Base-by-base conservation (phyloP, 1,140 invertebrate genomes). In the Sminthurides bifidus region DNA sequence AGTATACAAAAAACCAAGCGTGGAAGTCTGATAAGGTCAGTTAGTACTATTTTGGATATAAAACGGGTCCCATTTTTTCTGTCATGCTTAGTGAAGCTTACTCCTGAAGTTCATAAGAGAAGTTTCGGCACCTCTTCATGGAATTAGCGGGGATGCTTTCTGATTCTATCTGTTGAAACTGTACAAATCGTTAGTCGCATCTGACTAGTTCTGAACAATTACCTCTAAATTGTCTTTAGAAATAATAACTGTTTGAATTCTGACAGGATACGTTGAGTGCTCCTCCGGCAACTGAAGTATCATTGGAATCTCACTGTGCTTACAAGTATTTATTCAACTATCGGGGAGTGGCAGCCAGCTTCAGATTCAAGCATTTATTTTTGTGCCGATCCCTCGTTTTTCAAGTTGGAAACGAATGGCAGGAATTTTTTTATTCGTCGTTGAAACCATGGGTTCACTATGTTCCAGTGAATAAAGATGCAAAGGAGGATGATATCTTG, bases 1-100 rank as follows among this genome's bases (percentile, higher is more conserved):
- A 87, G 58, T 97, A 95, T 70, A 97, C 93, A 0, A 96, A 94
- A 72, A 98, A 98, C 75, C 93, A 98, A 76, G 92, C 92, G 1
- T 98, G 92, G 92, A 94, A 90, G 71, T 95, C 92, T 29, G 80
- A 88, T 63, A 77, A 78, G 56, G 83, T 84, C 75, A 71, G 67
- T 48, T 31, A 23, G 43, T 1, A 2, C 38, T 40, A 54, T 52
- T 19, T 37, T 43, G n/a, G n/a, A 43, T 43, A 14, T 14, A 17
- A 10, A 14, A 17, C 21, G n/a, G 10, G 24, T 43, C 41, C n/a
- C 24, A 21, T 19, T 60, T 43, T 17, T 33, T 54, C 53, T 33
- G 50, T 67, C 49, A 56, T 44, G 38, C 50, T 26, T 55, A 41
- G 1, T 31, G 8, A 37, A 26, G 38, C 24, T 41, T 41, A 8